Conservation (phyloP, 2,797 vertebrate species). For the Gadopsis bispinosus region DNA sequence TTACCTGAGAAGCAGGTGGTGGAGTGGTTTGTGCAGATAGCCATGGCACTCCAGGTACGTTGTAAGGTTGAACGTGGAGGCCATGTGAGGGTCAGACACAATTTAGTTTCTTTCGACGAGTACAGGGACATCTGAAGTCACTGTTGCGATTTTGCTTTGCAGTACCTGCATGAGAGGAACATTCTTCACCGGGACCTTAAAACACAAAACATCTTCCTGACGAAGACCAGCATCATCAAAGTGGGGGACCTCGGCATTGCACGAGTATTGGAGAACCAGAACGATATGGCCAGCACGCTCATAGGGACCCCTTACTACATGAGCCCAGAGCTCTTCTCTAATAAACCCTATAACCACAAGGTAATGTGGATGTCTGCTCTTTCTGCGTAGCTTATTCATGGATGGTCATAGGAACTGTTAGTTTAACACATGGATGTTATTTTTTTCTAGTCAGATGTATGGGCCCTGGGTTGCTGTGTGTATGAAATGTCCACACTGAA, state of each 20-base stretch:
- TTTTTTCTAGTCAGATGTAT: slow-evolving; percentile 92
- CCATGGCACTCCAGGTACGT: slow-evolving; percentile 96
- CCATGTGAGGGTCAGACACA: background rate
- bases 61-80: background rate
- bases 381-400: background rate
- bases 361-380: slow-evolving; percentile 74
- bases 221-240: slow-evolving; percentile 96
- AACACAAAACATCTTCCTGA: slow-evolving; percentile 98
- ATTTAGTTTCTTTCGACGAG: background rate
- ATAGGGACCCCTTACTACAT: slow-evolving; percentile 99
- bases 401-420: background rate
- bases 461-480: slow-evolving; percentile 97
- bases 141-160: slow-evolving; percentile 34
- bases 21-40: slow-evolving; percentile 99
- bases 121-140: background rate
- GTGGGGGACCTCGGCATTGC: slow-evolving; percentile 98
- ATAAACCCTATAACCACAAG: slow-evolving; percentile 98
- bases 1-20: slow-evolving; percentile 94
- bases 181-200: slow-evolving; percentile 98
- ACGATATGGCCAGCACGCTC: slow-evolving; percentile 97
- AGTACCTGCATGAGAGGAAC: slow-evolving; percentile 97
- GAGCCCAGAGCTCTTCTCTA: slow-evolving; percentile 98
- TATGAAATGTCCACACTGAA: slow-evolving; percentile 98
- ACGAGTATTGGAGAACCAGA: slow-evolving; percentile 93
- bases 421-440: background rate